These are phyloP conservation scores for Phyto melanocephala DNA, from an alignment of 2,888 invertebrate genomes.

Conservation along the genomic window DNA sequence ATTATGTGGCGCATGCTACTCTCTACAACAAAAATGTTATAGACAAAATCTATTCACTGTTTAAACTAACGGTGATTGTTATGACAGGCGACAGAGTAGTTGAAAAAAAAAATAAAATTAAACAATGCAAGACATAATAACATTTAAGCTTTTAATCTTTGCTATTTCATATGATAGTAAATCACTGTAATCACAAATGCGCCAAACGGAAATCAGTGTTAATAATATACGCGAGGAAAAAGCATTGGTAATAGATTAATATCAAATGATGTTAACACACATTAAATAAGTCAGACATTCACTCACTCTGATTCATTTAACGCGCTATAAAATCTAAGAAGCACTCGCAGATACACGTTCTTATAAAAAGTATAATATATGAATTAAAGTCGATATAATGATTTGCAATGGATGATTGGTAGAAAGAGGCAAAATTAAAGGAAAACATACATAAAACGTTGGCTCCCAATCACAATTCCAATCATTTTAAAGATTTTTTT, in stretches of 20 bases:
- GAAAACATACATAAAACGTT: slow-evolving; percentile 6
- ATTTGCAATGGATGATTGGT: slow-evolving; percentile 37
- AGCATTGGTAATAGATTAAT: no score
- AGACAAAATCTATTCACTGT: no score
- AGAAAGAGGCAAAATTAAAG: background rate
- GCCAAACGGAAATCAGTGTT: slow-evolving; percentile 47
- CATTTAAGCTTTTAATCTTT: slow-evolving; percentile 53
- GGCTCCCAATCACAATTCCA: background rate
- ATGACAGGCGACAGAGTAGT: background rate
- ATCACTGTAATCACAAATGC: slow-evolving; percentile 2
- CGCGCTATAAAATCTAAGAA: no score
- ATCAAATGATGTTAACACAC: no score
- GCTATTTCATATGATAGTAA: slow-evolving; percentile 17
- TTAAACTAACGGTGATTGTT: background rate
- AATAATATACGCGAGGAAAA: background rate
- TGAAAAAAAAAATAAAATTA: no score
- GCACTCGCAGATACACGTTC: background rate
- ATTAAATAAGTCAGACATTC: no score
- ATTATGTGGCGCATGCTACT: no score
- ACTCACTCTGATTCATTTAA: no score
- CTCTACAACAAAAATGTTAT: no score
- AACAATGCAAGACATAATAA: background rate
- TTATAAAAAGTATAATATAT: slow-evolving; percentile 2
- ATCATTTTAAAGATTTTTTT: slow-evolving; percentile 14
- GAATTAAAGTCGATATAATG: slow-evolving; percentile 50